A percentile compares a stretch with the other conserved stretches of the same genome.
phyloP scores from a whole-genome alignment of 2,797 vertebrate species.

The Austrolebias charrua region DNA sequence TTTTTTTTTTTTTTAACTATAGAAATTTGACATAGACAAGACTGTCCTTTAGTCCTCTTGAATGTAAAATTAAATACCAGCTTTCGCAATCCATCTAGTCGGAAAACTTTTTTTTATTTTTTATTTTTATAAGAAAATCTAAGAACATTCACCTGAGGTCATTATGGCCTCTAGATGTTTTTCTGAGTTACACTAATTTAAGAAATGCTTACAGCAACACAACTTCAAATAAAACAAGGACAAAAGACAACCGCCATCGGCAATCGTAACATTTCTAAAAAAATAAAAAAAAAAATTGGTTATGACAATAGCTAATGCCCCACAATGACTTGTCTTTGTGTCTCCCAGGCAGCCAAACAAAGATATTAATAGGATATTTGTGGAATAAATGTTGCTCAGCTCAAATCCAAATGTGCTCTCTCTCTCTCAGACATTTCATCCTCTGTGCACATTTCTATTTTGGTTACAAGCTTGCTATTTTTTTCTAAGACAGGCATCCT shows the following conservation, averaged over 20 bases:
- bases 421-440: conserved; percentile 7
- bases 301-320: conserved; percentile 6
- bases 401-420: not conserved
- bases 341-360: conserved; percentile 1
- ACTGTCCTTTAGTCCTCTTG: too few relatives aligned
- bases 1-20: too few relatives aligned
- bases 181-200: conserved; percentile 25
- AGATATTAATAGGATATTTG: not conserved
- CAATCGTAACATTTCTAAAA: conserved; percentile 1
- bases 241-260: conserved; percentile 20
- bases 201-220: conserved; percentile 28
- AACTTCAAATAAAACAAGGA: conserved; percentile 25
- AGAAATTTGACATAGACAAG: too few relatives aligned
- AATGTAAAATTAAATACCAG: not conserved
- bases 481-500: not conserved
- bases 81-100: not conserved
- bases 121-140: not conserved
- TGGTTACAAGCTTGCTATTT: conserved; percentile 4
- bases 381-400: not conserved
- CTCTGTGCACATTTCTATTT: conserved; percentile 13
- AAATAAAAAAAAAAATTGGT: conserved; percentile 17
- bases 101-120: too few relatives aligned
- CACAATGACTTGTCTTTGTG: not conserved
- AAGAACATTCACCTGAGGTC: conserved; percentile 1
- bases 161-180: conserved; percentile 1